A percentile compares a stretch with the other conserved stretches of the same genome.
These are phyloP conservation scores for Chrysochloris asiatica DNA, from an alignment of 2,113 vertebrate genomes.

Conservation along the genomic window DNA sequence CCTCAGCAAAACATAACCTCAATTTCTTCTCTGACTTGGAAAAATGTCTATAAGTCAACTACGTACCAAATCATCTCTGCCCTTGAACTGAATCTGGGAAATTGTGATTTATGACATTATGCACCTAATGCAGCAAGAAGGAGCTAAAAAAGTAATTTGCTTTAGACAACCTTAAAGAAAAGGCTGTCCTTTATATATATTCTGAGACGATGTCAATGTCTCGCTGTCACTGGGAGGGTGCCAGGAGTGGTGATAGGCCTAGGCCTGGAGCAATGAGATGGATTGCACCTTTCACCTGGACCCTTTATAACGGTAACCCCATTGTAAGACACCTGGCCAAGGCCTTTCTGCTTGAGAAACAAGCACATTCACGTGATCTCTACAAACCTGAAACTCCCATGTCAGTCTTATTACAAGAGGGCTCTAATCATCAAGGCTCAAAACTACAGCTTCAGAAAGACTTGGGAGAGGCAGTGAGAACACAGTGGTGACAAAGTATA, in stretches of 20 bases:
- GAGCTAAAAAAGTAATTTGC: background rate
- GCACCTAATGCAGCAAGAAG: background rate
- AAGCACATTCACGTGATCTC: background rate
- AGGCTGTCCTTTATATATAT: background rate
- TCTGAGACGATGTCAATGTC: constrained; percentile 29
- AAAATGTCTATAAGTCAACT: constrained; percentile 40
- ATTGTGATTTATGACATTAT: constrained; percentile 16
- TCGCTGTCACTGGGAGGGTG: background rate
- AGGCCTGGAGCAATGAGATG: background rate
- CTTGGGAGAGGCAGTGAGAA: background rate
- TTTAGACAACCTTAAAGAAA: background rate
- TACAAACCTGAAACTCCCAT: background rate
- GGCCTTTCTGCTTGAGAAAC: background rate
- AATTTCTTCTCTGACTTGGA: constrained; percentile 10
- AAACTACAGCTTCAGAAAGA: background rate
- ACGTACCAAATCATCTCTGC: background rate
- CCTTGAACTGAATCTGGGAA: constrained; percentile 50
- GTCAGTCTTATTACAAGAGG: background rate
- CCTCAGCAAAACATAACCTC: constrained; percentile 43
- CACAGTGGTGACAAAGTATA: background rate
- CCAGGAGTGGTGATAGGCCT: background rate
- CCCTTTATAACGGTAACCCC: background rate
- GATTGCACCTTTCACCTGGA: constrained; percentile 15
- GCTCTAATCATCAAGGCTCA: background rate
- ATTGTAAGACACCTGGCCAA: background rate